These are phyloP conservation scores for Elysia crispata DNA, from an alignment of 2,888 invertebrate species.

Conservation along the genomic window DNA sequence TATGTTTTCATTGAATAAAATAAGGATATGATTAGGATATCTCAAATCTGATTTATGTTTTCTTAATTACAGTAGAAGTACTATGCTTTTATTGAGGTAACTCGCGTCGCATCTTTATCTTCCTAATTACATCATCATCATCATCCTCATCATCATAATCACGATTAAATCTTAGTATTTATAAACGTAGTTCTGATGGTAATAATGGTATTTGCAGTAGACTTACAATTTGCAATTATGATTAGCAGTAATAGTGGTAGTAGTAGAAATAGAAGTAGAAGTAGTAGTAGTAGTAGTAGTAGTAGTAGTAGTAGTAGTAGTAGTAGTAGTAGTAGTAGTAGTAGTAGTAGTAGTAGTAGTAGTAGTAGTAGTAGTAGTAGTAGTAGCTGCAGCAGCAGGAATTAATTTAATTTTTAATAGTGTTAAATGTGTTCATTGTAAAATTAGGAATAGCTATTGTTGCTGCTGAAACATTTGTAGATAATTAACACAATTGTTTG, in stretches of 20 bases:
- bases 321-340: slow-evolving; percentile 22
- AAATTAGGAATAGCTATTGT: neutral
- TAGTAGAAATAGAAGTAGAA: too few relatives aligned
- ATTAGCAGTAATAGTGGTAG: too few relatives aligned
- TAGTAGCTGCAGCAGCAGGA: neutral
- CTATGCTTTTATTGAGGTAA: too few relatives aligned
- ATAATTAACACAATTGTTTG: neutral
- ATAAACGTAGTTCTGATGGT: too few relatives aligned
- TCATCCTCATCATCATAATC: too few relatives aligned
- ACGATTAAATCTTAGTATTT: too few relatives aligned
- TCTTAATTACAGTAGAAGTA: too few relatives aligned
- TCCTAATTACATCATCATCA: too few relatives aligned
- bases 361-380: neutral
- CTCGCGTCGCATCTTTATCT: too few relatives aligned
- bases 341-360: slow-evolving; percentile 15
- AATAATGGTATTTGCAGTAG: slow-evolving; percentile 3
- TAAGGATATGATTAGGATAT: too few relatives aligned
- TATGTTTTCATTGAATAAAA: too few relatives aligned
- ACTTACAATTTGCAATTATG: neutral
- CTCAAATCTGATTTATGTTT: too few relatives aligned
- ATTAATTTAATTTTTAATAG: neutral
- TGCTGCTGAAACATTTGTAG: neutral
- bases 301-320: slow-evolving; percentile 13
- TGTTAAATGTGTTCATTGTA: neutral
- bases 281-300: slow-evolving; percentile 15